Evolutionary conservation across 2,113 vertebrate genomes (phyloP).

Genomic region (Sorex fumeus): DNA sequence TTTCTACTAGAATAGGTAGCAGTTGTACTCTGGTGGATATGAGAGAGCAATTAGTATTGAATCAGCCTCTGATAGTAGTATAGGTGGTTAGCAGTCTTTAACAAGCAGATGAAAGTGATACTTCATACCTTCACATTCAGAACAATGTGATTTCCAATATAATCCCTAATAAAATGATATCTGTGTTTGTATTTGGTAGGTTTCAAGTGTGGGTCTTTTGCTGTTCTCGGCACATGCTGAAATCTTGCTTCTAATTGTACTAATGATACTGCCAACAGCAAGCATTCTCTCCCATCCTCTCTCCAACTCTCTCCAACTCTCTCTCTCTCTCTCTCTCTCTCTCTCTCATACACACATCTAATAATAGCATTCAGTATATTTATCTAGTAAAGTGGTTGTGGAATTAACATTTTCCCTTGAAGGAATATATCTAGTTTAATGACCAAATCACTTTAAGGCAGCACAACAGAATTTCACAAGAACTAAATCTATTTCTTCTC

Average conservation of each 20-base stretch:
- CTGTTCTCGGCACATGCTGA: conserved; percentile 62
- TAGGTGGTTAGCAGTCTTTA: conserved; percentile 32
- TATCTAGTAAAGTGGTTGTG: conserved; percentile 84
- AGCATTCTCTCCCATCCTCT: conserved; percentile 27
- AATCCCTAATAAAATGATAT: background rate
- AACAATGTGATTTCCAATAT: conserved; percentile 40
- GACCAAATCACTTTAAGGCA: conserved; percentile 89
- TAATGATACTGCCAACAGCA: conserved; percentile 79
- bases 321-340: background rate
- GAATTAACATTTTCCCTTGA: conserved; percentile 89
- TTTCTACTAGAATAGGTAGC: background rate
- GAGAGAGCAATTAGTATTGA: conserved; percentile 37
- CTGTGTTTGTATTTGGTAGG: conserved; percentile 44
- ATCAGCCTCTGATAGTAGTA: conserved; percentile 16
- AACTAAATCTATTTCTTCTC: conserved; percentile 90
- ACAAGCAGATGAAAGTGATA: conserved; percentile 48
- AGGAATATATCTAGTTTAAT: conserved; percentile 90
- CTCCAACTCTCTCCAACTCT: conserved; percentile 24
- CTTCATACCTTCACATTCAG: background rate
- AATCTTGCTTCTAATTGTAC: conserved; percentile 78
- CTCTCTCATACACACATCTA: background rate
- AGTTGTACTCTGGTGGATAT: background rate
- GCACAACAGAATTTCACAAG: conserved; percentile 88
- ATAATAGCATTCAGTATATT: too few relatives aligned
- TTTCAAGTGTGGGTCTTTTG: conserved; percentile 62